These are phyloP conservation scores for Phrynocephalus guinanensis DNA, from an alignment of 2,797 vertebrate species.

Conservation along the genomic window DNA sequence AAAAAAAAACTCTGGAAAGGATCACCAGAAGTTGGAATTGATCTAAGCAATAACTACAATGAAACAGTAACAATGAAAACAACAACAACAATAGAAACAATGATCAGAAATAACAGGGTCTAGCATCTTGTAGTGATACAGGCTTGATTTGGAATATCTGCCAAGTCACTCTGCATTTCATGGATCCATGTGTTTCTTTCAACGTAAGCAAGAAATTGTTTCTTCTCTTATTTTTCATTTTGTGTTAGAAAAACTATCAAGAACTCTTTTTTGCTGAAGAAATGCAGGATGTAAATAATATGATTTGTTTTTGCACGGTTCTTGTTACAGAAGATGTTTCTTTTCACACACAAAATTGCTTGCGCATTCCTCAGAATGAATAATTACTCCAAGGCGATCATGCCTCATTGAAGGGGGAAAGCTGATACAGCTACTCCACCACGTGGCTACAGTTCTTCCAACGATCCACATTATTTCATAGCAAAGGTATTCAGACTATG, in stretches of 20 bases:
- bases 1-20: too few relatives aligned
- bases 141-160: background rate
- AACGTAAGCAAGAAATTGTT: slow-evolving; percentile 17
- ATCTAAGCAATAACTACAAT: too few relatives aligned
- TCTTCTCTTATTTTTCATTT: background rate
- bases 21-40: too few relatives aligned
- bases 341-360: slow-evolving; percentile 1
- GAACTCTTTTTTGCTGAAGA: slow-evolving; percentile 16
- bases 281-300: slow-evolving; percentile 58
- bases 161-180: background rate
- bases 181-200: background rate
- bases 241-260: slow-evolving; percentile 6
- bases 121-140: background rate
- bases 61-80: background rate
- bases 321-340: background rate
- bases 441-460: slow-evolving; percentile 15
- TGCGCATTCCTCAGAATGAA: slow-evolving; percentile 34
- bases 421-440: slow-evolving; percentile 32
- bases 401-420: slow-evolving; percentile 43
- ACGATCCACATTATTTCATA: slow-evolving; percentile 59
- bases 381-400: slow-evolving; percentile 39
- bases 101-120: too few relatives aligned
- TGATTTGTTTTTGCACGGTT: slow-evolving; percentile 56
- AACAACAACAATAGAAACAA: background rate
- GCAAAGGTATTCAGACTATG: slow-evolving; percentile 65